Percentiles rank a stretch among this genome's conserved stretches.
These are phyloP conservation scores for Nannobrachium achirus DNA, from an alignment of 2,113 vertebrate genomes.

Conservation along the genomic window DNA sequence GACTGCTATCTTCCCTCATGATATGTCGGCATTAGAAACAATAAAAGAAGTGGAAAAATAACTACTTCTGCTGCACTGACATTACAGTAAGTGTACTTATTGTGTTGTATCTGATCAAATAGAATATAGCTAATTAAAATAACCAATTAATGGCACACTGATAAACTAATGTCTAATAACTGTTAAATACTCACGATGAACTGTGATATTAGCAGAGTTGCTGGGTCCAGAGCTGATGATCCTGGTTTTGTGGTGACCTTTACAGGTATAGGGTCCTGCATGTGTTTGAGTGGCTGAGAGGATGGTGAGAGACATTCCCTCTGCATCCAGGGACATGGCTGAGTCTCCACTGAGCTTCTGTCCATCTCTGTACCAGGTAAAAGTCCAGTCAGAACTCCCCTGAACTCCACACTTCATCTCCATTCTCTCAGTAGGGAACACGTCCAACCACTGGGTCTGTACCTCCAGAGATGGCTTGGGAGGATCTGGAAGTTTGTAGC, in stretches of 20 bases:
- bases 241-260: background rate
- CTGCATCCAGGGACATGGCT: background rate
- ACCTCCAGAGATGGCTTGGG: background rate
- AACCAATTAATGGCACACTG: no score
- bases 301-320: constrained; percentile 1
- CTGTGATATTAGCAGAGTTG: no score
- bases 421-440: constrained; percentile 8
- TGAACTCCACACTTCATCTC: background rate
- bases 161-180: no score
- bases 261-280: background rate
- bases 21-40: no score
- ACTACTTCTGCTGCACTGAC: no score
- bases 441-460: background rate
- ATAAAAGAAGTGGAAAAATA: no score
- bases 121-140: no score
- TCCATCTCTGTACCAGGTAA: background rate
- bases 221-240: no score
- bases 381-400: constrained; percentile 2
- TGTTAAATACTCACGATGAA: no score
- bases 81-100: no score
- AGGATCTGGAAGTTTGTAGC: background rate
- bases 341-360: background rate
- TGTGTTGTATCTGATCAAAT: no score
- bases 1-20: no score
- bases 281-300: background rate